phyloP scores from a whole-genome alignment of 2,113 vertebrate species.

The Romanogobio albipinnatus region DNA sequence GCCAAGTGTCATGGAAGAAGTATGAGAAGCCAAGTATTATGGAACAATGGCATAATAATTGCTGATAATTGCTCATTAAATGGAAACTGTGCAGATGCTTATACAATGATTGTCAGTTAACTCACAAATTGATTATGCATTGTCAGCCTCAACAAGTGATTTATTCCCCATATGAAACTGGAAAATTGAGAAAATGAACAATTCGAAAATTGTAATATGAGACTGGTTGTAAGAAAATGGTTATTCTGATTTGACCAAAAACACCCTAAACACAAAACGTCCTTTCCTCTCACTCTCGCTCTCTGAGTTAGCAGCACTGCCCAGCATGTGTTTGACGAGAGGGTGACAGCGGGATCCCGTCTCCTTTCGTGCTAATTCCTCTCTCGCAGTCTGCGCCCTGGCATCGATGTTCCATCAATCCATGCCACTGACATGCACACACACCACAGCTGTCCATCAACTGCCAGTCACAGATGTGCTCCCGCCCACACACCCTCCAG shows the following conservation, averaged over 20 bases:
- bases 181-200: background rate
- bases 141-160: background rate
- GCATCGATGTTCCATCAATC: constrained; percentile 38
- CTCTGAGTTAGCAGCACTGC: constrained; percentile 27
- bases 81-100: background rate
- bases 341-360: constrained; percentile 43
- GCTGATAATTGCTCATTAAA: background rate
- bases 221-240: background rate
- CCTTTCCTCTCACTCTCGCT: background rate
- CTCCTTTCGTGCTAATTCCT: constrained; percentile 32
- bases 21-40: background rate
- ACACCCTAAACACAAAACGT: background rate
- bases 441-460: constrained; percentile 42
- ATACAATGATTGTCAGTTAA: background rate
- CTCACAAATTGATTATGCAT: background rate
- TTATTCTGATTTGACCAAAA: background rate
- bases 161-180: background rate
- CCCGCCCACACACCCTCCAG: constrained; percentile 36
- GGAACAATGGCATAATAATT: background rate
- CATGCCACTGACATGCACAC: constrained; percentile 28
- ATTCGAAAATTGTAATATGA: too few species aligned
- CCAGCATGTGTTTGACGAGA: constrained; percentile 29
- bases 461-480: constrained; percentile 43
- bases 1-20: background rate
- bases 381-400: constrained; percentile 13